These are phyloP conservation scores for Anser brachyrhynchus DNA, from an alignment of 2,113 vertebrate species.

Conservation along the genomic window DNA sequence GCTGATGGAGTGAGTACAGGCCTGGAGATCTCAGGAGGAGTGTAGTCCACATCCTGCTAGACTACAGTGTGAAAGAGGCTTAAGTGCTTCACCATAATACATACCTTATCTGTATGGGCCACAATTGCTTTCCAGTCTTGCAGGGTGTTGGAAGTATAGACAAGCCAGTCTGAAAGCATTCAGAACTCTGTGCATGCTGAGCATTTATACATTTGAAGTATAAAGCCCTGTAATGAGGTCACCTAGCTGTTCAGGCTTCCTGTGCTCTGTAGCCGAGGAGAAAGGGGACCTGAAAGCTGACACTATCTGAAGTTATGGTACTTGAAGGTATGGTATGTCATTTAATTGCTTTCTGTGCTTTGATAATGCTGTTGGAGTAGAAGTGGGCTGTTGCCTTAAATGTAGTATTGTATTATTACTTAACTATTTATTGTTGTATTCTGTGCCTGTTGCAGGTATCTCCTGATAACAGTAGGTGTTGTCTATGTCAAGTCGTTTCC, in stretches of 20 bases:
- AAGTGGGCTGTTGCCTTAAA: not conserved
- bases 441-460: slow-evolving; percentile 81
- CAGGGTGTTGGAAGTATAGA: not conserved
- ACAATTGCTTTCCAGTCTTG: not conserved
- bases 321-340: not conserved
- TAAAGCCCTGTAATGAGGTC: not conserved
- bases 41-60: not conserved
- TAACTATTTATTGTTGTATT: not conserved
- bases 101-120: not conserved
- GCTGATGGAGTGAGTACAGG: not conserved
- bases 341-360: not conserved
- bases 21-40: not conserved
- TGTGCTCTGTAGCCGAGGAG: not conserved
- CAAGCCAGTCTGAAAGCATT: not conserved
- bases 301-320: not conserved
- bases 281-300: not conserved
- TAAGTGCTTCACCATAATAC: not conserved
- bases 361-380: not conserved
- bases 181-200: not conserved
- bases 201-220: not conserved
- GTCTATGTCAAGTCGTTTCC: slow-evolving; percentile 98
- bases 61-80: not conserved
- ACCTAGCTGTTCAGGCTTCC: not conserved
- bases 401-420: not conserved
- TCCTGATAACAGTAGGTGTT: slow-evolving; percentile 97